Evolutionary conservation across 2,797 vertebrate species (phyloP), one percentile per base, ranked within the genome.

Genomic region (Pogoniulus pusillus): DNA sequence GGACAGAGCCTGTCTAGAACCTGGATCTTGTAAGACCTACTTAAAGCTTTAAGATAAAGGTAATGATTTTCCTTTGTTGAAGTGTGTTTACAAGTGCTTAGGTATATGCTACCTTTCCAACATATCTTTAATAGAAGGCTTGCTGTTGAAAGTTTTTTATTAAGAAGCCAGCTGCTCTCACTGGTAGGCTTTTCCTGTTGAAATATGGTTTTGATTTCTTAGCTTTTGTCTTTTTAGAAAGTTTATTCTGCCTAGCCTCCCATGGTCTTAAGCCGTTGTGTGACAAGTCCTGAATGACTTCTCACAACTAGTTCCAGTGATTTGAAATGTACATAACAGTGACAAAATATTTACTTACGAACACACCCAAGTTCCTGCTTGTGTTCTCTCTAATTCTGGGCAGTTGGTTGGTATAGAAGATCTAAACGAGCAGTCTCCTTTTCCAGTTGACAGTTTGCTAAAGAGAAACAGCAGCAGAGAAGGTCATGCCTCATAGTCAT

Each of bases 331-430:
- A 74, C 62, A 4, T 76, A 91, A 71, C 32, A 53, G 41, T 43
- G n/a, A 71, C 71, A 84, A 79, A 93, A 68, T 87, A 19, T 95
- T 95, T 91, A n/a, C 83, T 92, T 92, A n/a, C 1, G 15, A 51
- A 77, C 51, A 85, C 83, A 39, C 80, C 87, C 87, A 55, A 29
- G 88, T 87, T 92, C 90, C 81, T 88, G 62, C 74, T 77, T 45
- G 7, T 57, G 30, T 82, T 86, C 60, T 6, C 20, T 49, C 4
- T 15, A 8, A 55, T 53, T 45, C 72, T 69, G 60, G 35, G 19
- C 16, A 34, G 16, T 53, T 93, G 82, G 73, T 71, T 81, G 79
- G 41, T 29, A 29, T 39, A 90, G 54, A 63, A 51, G 43, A 43
- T 23, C 35, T 71, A 73, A 87, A 27, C 53, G 51, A 57, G 18